Conservation (phyloP, 1,140 invertebrate species). For the Capitella teleta region DNA sequence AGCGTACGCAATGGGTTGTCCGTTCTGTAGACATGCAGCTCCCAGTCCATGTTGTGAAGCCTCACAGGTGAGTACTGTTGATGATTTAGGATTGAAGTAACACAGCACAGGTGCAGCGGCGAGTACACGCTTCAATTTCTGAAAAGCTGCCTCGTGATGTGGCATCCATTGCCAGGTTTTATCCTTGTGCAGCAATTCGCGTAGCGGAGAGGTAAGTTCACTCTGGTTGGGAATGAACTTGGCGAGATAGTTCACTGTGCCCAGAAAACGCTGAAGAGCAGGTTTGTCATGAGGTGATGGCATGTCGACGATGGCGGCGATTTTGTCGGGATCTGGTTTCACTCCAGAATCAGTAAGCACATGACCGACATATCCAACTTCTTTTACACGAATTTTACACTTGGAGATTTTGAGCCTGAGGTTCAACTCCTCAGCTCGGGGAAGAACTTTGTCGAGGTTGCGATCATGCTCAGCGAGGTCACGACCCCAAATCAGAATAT, state of each 20-base stretch:
- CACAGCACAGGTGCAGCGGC: conserved; percentile 14
- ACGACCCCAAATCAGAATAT: too few relatives aligned
- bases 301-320: conserved; percentile 25
- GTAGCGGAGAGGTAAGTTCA: neutral
- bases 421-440: too few relatives aligned
- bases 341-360: too few relatives aligned
- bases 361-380: too few relatives aligned
- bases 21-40: conserved; percentile 39
- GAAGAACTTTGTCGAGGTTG: too few relatives aligned
- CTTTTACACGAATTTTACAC: too few relatives aligned
- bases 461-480: too few relatives aligned
- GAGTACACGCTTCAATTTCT: conserved; percentile 15
- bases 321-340: conserved; percentile 31
- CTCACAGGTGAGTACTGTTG: conserved; percentile 19
- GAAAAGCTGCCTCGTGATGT: conserved; percentile 11
- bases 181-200: conserved; percentile 4
- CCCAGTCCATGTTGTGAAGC: conserved; percentile 31
- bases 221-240: conserved; percentile 14
- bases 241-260: conserved; percentile 17
- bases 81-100: conserved; percentile 18
- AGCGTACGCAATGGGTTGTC: conserved; percentile 19
- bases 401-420: too few relatives aligned
- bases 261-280: conserved; percentile 17
- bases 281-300: conserved; percentile 12
- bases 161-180: neutral